phyloP scores from a whole-genome alignment of 2,113 vertebrate genomes.

The Mustela nigripes region DNA sequence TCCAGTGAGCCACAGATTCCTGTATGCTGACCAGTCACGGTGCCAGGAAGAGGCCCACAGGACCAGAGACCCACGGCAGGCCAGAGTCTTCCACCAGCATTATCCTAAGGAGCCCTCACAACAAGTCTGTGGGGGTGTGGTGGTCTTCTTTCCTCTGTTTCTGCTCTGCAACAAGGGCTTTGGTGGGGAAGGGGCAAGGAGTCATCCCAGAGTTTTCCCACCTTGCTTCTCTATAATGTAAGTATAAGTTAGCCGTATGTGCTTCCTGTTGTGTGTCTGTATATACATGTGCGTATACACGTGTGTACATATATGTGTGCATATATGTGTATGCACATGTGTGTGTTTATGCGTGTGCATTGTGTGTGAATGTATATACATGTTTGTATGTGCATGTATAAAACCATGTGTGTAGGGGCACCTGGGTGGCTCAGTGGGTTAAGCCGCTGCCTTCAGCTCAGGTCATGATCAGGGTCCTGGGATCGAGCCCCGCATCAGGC shows the following conservation, averaged over 20 bases:
- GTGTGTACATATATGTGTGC: neutral
- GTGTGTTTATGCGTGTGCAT: neutral
- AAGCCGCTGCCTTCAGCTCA: too few relatives aligned
- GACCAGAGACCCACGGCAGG: neutral
- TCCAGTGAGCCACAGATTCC: neutral
- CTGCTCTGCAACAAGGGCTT: neutral
- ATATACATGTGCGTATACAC: accelerated
- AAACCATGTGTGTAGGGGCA: neutral
- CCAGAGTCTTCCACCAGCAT: neutral
- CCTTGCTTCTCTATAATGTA: neutral
- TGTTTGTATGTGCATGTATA: neutral
- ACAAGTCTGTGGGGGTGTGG: neutral
- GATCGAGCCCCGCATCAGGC: too few relatives aligned
- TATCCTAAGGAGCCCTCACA: neutral
- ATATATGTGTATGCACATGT: neutral
- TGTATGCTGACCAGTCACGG: neutral
- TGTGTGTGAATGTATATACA: neutral
- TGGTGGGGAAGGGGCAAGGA: neutral
- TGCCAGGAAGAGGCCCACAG: neutral
- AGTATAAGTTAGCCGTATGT: neutral
- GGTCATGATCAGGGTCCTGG: too few relatives aligned
- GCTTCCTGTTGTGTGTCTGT: neutral
- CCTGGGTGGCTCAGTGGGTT: too few relatives aligned
- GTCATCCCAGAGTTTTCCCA: neutral
- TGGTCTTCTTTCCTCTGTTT: neutral